phyloP scores from a whole-genome alignment of 37 sponge, comb jelly and placozoan genomes.

The Agelas oroides region DNA sequence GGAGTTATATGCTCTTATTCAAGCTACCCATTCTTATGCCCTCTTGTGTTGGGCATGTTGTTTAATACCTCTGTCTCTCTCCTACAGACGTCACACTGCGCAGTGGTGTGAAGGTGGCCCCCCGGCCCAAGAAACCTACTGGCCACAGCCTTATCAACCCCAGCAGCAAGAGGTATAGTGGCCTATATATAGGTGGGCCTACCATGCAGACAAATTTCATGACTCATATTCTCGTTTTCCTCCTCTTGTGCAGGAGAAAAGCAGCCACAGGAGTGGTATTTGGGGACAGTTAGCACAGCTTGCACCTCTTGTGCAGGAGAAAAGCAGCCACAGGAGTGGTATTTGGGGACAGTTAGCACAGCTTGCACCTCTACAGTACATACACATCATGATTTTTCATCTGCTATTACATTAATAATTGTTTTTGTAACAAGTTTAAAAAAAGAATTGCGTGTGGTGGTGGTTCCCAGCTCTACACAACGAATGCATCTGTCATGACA shows the following conservation, averaged over 20 bases:
- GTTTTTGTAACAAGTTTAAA: too few species aligned
- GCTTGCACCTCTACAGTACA: neutral
- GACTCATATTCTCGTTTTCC: too few species aligned
- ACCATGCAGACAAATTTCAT: too few species aligned
- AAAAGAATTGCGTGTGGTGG: too few species aligned
- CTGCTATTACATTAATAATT: too few species aligned
- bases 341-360: constrained; percentile 32
- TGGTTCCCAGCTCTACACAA: neutral
- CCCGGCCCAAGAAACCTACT: constrained; percentile 37
- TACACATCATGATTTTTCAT: too few species aligned
- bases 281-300: constrained; percentile 10
- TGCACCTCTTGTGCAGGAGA: constrained; percentile 30
- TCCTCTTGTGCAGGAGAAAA: constrained; percentile 41
- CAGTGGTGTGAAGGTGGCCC: neutral
- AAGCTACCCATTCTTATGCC: too few species aligned
- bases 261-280: constrained; percentile 69
- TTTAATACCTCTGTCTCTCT: neutral
- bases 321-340: constrained; percentile 70
- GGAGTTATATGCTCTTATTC: too few species aligned
- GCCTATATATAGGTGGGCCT: too few species aligned
- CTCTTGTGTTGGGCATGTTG: too few species aligned
- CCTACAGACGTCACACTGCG: neutral
- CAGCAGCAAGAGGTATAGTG: constrained; percentile 62
- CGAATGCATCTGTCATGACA: constrained; percentile 55
- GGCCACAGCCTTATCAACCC: constrained; percentile 71